Base-by-base conservation (phyloP, 2,797 vertebrate genomes). In the Gymnoscopelus microlampas region DNA sequence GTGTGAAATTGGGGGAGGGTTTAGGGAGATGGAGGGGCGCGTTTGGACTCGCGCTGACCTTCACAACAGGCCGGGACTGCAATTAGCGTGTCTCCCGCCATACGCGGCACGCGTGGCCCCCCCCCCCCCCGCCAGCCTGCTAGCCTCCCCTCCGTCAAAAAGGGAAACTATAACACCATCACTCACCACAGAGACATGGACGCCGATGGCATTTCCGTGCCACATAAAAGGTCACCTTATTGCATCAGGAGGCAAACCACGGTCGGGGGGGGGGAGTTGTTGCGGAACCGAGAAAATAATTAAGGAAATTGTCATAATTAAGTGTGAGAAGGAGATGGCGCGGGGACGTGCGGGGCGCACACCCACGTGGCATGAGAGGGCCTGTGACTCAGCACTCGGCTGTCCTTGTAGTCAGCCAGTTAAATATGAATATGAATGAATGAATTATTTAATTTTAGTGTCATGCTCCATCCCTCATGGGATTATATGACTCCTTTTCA, bases 211-310 rank as follows among this genome's bases (percentile, higher is more conserved):
- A 85, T 91, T 90, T 88, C 82, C 80, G 76, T 76, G 84, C 77
- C 87, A 74, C 74, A 65, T 69, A 92, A 93, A 44, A 93, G 93
- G 93, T 94, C 93, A 94, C 89, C 86, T 92, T 19, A 19, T 19
- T 90, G 88, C 70, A 65, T 80, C 73, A 66, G 70, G 53, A 48
- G 60, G 47, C 70, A 72, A 77, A 89, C 84, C 72, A 65, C 1
- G 11, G 76, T 69, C 61, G 15, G 72, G 4, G 9, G 66, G 1
- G 75, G 74, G 60, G 64, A 70, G 71, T 78, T 85, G 88, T 92
- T 92, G 90, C 89, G 72, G 79, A 76, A 79, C 39, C 39, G 8
- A 80, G 74, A 70, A 19, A 63, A 53, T 78, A 83, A 83, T 83
- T 83, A 83, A 82, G 83, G 85, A 86, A 85, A 92, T 82, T 77